Evolutionary conservation across 2,113 vertebrate species (phyloP).

Genomic region (Halcyon senegalensis): DNA sequence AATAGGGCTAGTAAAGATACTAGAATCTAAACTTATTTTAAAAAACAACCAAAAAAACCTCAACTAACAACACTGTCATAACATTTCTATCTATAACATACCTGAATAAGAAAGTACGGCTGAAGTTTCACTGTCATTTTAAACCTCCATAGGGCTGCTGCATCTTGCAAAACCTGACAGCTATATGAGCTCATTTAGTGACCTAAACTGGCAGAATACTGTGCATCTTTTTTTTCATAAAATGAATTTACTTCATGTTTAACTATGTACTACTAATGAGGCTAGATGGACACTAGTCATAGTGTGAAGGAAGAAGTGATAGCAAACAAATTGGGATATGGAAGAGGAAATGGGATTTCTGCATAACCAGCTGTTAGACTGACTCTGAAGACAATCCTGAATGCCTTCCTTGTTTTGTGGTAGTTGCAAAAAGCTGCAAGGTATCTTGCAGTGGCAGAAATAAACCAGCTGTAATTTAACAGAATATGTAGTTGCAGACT

Average conservation of each 20-base stretch:
- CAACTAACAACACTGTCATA: neutral
- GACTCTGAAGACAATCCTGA: neutral
- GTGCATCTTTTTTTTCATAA: neutral
- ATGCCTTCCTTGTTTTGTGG: neutral
- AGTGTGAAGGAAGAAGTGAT: neutral
- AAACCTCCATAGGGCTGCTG: neutral
- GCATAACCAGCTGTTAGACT: neutral
- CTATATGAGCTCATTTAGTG: neutral
- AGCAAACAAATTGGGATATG: neutral
- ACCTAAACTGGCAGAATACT: neutral
- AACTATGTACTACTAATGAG: neutral
- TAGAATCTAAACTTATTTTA: neutral
- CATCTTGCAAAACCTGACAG: neutral
- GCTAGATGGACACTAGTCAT: neutral
- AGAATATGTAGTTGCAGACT: neutral
- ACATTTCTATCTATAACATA: neutral
- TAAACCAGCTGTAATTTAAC: neutral
- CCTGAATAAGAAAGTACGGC: neutral
- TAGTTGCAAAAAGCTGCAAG: neutral
- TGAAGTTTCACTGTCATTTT: neutral
- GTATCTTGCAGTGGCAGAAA: neutral
- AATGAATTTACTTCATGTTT: neutral
- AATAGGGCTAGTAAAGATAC: neutral
- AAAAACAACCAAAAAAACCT: too few relatives aligned
- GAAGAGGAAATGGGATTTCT: neutral